Base-by-base conservation (phyloP, 92 coral and sea anemone genomes). In the Zoanthus sansibaricus region DNA sequence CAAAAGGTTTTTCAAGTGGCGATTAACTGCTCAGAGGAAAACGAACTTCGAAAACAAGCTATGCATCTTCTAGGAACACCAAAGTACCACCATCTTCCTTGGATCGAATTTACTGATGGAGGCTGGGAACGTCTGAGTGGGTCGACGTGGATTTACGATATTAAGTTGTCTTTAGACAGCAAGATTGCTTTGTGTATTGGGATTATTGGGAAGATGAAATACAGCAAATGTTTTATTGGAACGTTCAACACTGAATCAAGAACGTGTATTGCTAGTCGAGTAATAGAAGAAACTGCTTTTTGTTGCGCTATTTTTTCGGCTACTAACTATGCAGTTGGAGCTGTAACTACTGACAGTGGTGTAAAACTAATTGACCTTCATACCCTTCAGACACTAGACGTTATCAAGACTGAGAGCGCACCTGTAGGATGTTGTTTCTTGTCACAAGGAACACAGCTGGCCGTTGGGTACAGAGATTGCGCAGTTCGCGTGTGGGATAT, bases 401-500 rank as follows among this genome's bases (percentile, higher is more conserved):
- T 25, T 25, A 25, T 62, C 74, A 44, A 42, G 15, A 9, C 74
- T 42, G 14, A 64, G 7, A 80, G 74, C 42, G 20, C 64, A 20
- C 85, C 85, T 9, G 46, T 45, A 10, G 70, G 85, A 25, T 64
- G 73, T 49, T 80, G 85, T 54, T 25, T 25, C 25, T 25, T 25
- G 25, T 25, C 25, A 25, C 25, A 25, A 25, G 25, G 25, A 25
- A 25, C 25, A 25, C 25, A 25, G 0, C 25, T 25, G 0, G 25
- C 25, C 25, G 25, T 25, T 25, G 25, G 25, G 13, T 80, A 80
- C 85, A 80, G 73, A 64, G 85, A 80, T 55, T 0, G 14, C 32
- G 42, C 72, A 32, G 74, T 80, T 14, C 85, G 85, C 70, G 85
- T 80, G 45, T 80, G 85, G 85, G 85, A 80, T 64, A 49, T 80